These are phyloP conservation scores for Eurytoma californica DNA, from an alignment of 2,888 invertebrate genomes.

Conservation along the genomic window DNA sequence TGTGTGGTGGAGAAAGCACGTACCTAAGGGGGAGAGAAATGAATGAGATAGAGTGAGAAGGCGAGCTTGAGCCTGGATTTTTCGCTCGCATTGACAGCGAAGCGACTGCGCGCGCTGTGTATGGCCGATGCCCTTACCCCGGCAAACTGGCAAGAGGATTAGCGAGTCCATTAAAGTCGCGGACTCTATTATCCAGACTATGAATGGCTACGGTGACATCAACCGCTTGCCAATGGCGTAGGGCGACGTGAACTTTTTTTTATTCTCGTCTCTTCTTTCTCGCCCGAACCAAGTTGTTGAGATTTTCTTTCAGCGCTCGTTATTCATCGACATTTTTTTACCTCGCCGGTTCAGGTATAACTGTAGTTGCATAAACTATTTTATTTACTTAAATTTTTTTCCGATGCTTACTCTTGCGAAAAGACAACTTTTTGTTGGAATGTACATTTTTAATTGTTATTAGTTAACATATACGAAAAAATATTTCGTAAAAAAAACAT, in stretches of 20 bases:
- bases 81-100: conserved; percentile 64
- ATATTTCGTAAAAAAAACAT: no score
- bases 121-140: conserved; percentile 52
- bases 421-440: no score
- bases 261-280: conserved; percentile 22
- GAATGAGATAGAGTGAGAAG: conserved; percentile 17
- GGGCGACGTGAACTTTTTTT: conserved; percentile 56
- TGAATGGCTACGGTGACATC: conserved; percentile 73
- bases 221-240: conserved; percentile 64
- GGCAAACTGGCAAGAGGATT: conserved; percentile 74
- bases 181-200: conserved; percentile 74
- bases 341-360: not conserved
- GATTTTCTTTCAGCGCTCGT: conserved; percentile 42
- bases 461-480: no score
- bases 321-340: conserved; percentile 19
- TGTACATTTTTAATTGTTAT: no score
- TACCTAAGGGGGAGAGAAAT: conserved; percentile 37
- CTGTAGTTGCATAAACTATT: no score
- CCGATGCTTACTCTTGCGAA: no score
- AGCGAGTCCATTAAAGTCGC: conserved; percentile 76
- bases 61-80: conserved; percentile 33
- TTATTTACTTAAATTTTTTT: no score
- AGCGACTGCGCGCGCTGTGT: conserved; percentile 54
- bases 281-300: conserved; percentile 4
- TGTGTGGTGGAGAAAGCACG: conserved; percentile 44